Conservation (phyloP, 2,797 vertebrate genomes). For the Chaetodon trifasciatus region DNA sequence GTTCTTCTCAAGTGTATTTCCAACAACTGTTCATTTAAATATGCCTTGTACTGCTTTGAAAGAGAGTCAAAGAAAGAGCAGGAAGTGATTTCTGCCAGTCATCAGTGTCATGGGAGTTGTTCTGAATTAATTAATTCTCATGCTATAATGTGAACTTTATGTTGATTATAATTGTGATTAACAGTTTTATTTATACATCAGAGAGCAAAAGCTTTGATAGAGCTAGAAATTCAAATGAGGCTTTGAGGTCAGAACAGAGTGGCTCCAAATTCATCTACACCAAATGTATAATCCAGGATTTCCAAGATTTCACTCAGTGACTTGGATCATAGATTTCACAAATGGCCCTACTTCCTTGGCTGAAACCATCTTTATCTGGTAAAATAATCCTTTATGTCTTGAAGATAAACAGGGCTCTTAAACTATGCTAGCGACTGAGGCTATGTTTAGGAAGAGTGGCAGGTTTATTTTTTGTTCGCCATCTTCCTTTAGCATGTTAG, state of each 20-base stretch:
- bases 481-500: too few relatives aligned
- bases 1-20: not conserved
- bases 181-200: not conserved
- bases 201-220: not conserved
- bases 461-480: too few relatives aligned
- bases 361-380: not conserved
- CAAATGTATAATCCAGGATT: not conserved
- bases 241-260: not conserved
- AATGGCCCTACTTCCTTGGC: not conserved
- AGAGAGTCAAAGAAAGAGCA: not conserved
- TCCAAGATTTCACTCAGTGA: not conserved
- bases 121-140: not conserved
- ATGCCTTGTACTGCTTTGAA: not conserved
- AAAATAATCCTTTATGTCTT: not conserved
- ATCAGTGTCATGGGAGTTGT: not conserved
- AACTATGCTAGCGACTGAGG: not conserved
- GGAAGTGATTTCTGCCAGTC: not conserved
- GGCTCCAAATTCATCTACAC: not conserved
- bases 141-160: not conserved
- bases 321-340: not conserved
- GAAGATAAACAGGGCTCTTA: not conserved
- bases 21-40: not conserved
- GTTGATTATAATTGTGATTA: not conserved
- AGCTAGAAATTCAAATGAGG: constrained; percentile 3
- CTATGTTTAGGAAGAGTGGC: not conserved